Conservation (phyloP, 2,888 invertebrate species). For the Hoplodrina ambigua region DNA sequence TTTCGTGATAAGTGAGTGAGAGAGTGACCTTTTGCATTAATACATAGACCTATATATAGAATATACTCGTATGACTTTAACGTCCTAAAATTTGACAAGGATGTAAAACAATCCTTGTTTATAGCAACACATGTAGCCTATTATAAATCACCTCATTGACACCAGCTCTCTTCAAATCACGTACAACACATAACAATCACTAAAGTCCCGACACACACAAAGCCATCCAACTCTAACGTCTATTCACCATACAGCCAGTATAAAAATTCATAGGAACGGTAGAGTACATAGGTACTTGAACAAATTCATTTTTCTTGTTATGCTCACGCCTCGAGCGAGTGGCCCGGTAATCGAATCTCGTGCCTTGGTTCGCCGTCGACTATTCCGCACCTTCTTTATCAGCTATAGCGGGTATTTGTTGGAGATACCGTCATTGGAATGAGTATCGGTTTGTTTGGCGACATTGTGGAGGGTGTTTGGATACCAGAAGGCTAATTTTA, state of each 20-base stretch:
- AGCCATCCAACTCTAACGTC: constrained; percentile 29
- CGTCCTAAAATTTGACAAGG: too few relatives aligned
- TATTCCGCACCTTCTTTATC: constrained; percentile 40
- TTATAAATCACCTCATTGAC: too few relatives aligned
- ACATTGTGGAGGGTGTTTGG: too few relatives aligned
- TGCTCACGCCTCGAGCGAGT: constrained; percentile 70
- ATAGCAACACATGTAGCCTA: too few relatives aligned
- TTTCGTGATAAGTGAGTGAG: too few relatives aligned
- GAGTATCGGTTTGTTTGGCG: constrained; percentile 14
- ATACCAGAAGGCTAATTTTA: too few relatives aligned
- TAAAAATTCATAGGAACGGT: constrained; percentile 64
- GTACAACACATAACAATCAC: neutral
- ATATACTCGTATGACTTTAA: too few relatives aligned
- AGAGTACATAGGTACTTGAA: constrained; percentile 63
- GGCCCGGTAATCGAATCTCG: constrained; percentile 75
- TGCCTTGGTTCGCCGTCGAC: constrained; percentile 43
- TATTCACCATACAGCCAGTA: constrained; percentile 37
- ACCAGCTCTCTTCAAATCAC: neutral
- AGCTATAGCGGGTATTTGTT: constrained; percentile 34
- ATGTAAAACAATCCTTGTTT: too few relatives aligned
- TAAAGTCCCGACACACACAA: neutral
- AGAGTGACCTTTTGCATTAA: too few relatives aligned
- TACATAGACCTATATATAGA: too few relatives aligned
- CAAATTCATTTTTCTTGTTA: constrained; percentile 80
- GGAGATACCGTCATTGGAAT: neutral